Conservation (phyloP, 2,797 vertebrate species). For the Cheirogaleus major region DNA sequence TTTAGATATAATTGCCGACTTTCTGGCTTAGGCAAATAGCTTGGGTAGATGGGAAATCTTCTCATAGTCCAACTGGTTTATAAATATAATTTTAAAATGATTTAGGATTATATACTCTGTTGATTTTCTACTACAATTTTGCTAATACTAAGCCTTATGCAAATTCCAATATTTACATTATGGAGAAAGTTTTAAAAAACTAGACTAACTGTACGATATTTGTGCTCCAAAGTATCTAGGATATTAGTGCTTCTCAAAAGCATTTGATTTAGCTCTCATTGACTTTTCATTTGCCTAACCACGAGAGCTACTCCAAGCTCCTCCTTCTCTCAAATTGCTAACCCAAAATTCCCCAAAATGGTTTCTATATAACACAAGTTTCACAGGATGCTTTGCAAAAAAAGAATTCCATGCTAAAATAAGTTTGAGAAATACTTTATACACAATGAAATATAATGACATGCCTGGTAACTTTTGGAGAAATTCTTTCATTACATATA, state of each 20-base stretch:
- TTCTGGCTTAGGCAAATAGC: background rate
- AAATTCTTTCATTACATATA: conserved; percentile 28
- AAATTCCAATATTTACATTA: background rate
- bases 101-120: background rate
- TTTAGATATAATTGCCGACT: background rate
- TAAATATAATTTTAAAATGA: background rate
- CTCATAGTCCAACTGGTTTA: background rate
- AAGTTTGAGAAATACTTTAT: conserved; percentile 27
- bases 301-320: background rate
- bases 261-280: background rate
- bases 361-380: background rate
- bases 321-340: background rate
- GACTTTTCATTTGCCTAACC: background rate
- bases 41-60: background rate
- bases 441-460: background rate
- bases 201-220: background rate
- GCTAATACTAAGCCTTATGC: background rate
- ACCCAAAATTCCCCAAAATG: background rate
- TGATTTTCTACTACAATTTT: background rate
- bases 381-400: conserved; percentile 28
- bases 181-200: background rate
- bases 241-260: background rate
- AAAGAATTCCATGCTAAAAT: conserved; percentile 1
- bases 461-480: background rate
- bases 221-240: background rate